Evolutionary conservation across 2,797 vertebrate species (phyloP).

Genomic region (Pogoniulus pusillus): DNA sequence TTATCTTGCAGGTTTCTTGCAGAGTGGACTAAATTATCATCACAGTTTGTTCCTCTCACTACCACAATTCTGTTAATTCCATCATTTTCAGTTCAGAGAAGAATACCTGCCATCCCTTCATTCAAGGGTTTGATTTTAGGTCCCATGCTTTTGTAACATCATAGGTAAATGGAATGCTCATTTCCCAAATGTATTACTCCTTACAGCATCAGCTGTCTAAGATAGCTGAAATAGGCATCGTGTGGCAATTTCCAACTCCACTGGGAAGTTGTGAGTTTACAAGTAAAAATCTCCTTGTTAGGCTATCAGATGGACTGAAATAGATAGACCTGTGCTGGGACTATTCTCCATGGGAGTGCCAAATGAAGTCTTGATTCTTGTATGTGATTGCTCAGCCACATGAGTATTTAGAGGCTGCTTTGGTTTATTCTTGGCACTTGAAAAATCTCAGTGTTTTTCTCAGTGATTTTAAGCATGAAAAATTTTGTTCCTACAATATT

Average conservation of each 20-base stretch:
- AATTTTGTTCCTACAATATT: neutral
- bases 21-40: neutral
- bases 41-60: neutral
- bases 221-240: too few relatives aligned
- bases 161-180: neutral
- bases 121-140: neutral
- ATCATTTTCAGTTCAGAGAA: neutral
- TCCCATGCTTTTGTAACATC: neutral
- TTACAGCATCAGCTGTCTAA: neutral
- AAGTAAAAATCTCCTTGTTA: neutral
- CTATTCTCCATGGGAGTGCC: neutral
- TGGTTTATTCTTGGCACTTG: conserved; percentile 20
- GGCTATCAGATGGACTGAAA: neutral
- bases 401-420: neutral
- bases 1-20: neutral
- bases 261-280: neutral
- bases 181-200: neutral
- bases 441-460: conserved; percentile 26
- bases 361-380: neutral
- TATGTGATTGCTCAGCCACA: neutral
- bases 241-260: neutral
- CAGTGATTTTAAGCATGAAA: neutral
- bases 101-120: neutral
- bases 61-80: neutral
- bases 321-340: neutral